Conservation (phyloP, 2,113 vertebrate genomes). For the Gallinago jamesoni region DNA sequence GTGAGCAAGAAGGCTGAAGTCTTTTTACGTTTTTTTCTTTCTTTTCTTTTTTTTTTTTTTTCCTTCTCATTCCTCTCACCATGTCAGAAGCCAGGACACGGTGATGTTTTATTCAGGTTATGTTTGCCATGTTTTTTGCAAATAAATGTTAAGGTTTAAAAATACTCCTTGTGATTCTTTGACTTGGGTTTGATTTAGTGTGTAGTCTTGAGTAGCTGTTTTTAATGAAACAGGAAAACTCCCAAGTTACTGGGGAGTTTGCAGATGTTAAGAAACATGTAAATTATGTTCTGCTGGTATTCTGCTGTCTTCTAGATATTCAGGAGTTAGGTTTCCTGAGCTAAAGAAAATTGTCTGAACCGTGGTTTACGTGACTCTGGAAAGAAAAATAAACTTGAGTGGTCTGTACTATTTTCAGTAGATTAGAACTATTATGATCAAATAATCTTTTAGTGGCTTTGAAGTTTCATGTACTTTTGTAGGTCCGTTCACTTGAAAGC, state of each 20-base stretch:
- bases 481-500: not conserved
- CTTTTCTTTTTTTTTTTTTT: no score
- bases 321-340: not conserved
- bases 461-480: fast-evolving
- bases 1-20: not conserved
- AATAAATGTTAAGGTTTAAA: not conserved
- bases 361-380: not conserved
- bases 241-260: not conserved
- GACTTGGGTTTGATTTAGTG: not conserved
- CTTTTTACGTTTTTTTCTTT: no score
- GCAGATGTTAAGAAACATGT: not conserved
- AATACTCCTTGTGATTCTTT: not conserved
- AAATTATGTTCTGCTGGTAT: not conserved
- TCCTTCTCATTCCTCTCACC: not conserved
- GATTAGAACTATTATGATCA: not conserved
- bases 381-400: not conserved
- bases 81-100: fast-evolving
- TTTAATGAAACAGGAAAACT: not conserved
- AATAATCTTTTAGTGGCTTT: not conserved
- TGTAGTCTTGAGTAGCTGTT: not conserved
- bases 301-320: not conserved
- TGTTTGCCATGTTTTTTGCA: not conserved
- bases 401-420: not conserved
- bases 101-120: not conserved
- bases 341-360: not conserved